These are phyloP conservation scores for Gymnarchus niloticus DNA, from an alignment of 2,113 vertebrate genomes.

Conservation along the genomic window DNA sequence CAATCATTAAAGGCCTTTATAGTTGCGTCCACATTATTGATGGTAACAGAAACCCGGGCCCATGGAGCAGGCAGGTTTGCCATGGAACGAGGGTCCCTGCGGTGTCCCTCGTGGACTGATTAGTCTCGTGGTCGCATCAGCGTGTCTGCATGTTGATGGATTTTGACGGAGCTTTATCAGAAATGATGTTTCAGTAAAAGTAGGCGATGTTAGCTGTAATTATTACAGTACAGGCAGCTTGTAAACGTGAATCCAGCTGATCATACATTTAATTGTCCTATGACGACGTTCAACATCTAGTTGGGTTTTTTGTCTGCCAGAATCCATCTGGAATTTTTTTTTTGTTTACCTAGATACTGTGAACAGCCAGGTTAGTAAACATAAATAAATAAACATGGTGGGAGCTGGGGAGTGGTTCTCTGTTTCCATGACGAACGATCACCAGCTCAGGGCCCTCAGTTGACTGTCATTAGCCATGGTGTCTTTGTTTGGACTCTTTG, in stretches of 20 bases:
- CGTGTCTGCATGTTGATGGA: background rate
- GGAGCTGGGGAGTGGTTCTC: background rate
- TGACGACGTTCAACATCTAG: background rate
- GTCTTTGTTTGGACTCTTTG: background rate
- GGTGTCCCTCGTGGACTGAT: background rate
- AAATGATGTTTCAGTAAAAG: background rate
- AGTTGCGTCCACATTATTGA: background rate
- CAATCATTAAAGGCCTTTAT: conserved; percentile 1
- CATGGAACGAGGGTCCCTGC: background rate
- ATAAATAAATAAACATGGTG: background rate
- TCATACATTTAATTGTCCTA: background rate
- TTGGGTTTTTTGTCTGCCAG: background rate
- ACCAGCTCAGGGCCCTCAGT: background rate
- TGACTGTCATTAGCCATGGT: background rate
- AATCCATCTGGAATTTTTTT: background rate
- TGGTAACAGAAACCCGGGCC: too few species aligned
- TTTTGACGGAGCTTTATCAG: background rate
- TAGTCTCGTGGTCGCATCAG: background rate
- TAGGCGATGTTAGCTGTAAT: background rate
- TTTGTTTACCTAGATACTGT: background rate
- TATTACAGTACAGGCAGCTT: background rate
- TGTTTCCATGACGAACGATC: background rate
- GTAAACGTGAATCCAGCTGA: background rate
- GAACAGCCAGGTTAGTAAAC: background rate
- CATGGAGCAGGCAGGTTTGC: background rate